Conservation (phyloP, 1,140 invertebrate species). For the Oncopodura yosiiana region DNA sequence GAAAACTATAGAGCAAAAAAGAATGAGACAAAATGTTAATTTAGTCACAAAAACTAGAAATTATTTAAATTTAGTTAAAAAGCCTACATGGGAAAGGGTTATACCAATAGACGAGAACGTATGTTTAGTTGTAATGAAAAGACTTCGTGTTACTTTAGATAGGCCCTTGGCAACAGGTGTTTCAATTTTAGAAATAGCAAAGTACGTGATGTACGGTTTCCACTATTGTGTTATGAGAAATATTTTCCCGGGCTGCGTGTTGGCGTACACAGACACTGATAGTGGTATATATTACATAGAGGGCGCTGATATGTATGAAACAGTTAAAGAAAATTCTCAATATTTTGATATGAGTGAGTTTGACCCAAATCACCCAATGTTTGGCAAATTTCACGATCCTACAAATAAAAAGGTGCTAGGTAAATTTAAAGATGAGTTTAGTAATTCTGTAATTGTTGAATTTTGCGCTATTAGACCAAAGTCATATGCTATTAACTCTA, state of each 20-base stretch:
- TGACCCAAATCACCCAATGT: not conserved
- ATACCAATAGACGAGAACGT: constrained; percentile 39
- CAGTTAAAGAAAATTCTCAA: not conserved
- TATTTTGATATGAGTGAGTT: constrained; percentile 11
- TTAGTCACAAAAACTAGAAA: not conserved
- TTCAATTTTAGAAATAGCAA: constrained; percentile 40
- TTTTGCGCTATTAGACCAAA: too few relatives aligned
- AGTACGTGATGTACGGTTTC: constrained; percentile 38
- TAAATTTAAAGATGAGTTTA: constrained; percentile 9
- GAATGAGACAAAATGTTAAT: constrained; percentile 38
- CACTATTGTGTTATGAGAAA: too few relatives aligned
- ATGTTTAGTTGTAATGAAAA: constrained; percentile 38
- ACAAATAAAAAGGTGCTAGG: constrained; percentile 11
- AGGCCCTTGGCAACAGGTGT: constrained; percentile 42
- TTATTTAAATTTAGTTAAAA: constrained; percentile 15
- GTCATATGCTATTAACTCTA: too few relatives aligned
- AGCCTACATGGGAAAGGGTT: constrained; percentile 38
- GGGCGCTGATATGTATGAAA: constrained; percentile 2
- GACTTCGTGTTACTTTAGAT: constrained; percentile 37
- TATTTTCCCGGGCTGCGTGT: too few relatives aligned
- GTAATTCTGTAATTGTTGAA: not conserved
- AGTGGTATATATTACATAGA: too few relatives aligned
- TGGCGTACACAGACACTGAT: constrained; percentile 42
- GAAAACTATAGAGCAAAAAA: constrained; percentile 43
- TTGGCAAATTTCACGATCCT: constrained; percentile 2